These are phyloP conservation scores for Cryptops parisi DNA, from an alignment of 2,888 invertebrate species.

Conservation along the genomic window DNA sequence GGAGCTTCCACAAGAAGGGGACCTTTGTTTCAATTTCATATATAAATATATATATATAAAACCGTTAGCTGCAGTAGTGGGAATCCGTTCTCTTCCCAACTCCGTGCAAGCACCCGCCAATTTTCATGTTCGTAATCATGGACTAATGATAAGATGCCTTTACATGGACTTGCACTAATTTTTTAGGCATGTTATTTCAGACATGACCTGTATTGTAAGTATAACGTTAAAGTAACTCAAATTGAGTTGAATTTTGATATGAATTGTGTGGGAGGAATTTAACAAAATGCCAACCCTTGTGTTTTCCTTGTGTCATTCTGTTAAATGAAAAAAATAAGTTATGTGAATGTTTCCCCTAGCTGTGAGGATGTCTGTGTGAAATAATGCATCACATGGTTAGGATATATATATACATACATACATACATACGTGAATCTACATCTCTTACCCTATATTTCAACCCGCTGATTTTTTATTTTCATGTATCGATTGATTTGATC, in stretches of 20 bases:
- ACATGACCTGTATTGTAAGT: constrained; percentile 1
- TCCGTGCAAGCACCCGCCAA: background rate
- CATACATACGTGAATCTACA: too few species aligned
- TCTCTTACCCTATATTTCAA: too few species aligned
- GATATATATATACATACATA: too few species aligned
- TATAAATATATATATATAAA: background rate
- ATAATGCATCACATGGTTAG: too few species aligned
- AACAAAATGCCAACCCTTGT: background rate
- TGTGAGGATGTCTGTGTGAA: background rate
- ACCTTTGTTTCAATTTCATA: background rate
- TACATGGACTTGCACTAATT: background rate
- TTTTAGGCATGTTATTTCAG: background rate
- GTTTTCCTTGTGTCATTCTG: background rate
- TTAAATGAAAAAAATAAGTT: background rate
- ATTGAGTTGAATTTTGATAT: constrained; percentile 4
- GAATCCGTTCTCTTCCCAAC: background rate
- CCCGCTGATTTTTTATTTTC: too few species aligned
- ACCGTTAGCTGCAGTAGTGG: background rate
- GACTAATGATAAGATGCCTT: background rate
- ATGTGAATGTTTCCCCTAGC: background rate
- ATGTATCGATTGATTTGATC: too few species aligned
- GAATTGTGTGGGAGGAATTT: background rate
- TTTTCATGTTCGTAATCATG: background rate
- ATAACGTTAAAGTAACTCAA: background rate
- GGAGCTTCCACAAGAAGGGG: background rate